Conservation (phyloP, 2,113 vertebrate genomes). For the Myiozetetes cayanensis region DNA sequence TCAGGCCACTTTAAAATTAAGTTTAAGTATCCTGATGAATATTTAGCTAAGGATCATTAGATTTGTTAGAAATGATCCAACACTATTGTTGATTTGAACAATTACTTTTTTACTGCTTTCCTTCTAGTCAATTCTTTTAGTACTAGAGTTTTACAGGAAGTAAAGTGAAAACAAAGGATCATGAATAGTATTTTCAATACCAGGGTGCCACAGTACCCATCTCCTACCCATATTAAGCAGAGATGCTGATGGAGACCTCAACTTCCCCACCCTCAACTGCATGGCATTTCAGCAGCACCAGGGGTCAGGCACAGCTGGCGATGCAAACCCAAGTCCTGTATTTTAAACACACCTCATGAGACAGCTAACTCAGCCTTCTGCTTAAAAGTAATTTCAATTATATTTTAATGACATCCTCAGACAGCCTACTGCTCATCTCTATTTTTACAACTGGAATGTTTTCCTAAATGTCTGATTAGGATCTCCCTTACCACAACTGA, state of each 20-base stretch:
- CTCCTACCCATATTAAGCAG: not conserved
- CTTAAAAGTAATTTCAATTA: not conserved
- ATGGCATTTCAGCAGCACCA: accelerated
- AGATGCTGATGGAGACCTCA: not conserved
- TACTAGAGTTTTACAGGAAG: not conserved
- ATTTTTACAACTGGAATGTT: not conserved
- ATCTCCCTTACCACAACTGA: not conserved
- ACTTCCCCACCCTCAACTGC: accelerated
- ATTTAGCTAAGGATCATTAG: conserved; percentile 13
- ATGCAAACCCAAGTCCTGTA: not conserved
- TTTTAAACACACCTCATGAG: not conserved
- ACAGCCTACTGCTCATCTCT: not conserved
- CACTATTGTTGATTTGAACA: not conserved
- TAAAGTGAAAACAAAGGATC: not conserved
- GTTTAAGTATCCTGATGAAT: not conserved
- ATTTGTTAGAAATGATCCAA: not conserved
- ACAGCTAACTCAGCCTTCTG: not conserved
- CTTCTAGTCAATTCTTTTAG: not conserved
- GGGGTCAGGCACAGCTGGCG: accelerated
- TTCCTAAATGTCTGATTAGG: not conserved
- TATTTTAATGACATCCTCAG: not conserved
- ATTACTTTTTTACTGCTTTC: not conserved
- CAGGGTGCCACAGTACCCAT: not conserved
- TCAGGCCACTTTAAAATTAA: not conserved
- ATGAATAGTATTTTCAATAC: not conserved